phyloP scores from a whole-genome alignment of 2,797 vertebrate genomes.

The Oryzias sinensis region DNA sequence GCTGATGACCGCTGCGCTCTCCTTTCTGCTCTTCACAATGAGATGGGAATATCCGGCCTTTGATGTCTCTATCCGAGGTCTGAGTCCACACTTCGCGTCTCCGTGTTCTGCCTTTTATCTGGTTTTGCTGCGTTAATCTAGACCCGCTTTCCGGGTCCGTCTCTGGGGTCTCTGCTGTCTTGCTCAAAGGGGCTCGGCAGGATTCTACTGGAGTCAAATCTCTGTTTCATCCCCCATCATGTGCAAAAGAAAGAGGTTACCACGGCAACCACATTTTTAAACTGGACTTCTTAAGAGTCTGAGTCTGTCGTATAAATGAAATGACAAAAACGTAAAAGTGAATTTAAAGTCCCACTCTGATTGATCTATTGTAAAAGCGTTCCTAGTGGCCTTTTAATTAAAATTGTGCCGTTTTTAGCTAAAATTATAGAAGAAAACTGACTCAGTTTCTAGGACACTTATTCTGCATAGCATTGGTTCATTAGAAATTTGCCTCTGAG shows the following conservation, averaged over 20 bases:
- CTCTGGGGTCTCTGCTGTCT: constrained; percentile 38
- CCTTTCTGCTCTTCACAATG: constrained; percentile 54
- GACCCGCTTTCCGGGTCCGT: constrained; percentile 44
- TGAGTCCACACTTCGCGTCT: constrained; percentile 63
- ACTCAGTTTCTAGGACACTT: too few species aligned
- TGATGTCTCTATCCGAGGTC: constrained; percentile 66
- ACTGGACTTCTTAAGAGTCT: constrained; percentile 17
- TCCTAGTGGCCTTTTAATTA: too few species aligned
- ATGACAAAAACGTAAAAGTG: neutral
- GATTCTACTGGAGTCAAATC: constrained; percentile 5
- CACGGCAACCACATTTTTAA: constrained; percentile 49
- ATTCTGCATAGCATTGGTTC: too few species aligned
- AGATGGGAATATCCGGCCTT: constrained; percentile 67
- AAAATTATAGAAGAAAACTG: too few species aligned
- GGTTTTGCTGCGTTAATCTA: constrained; percentile 52
- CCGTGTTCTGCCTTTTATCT: constrained; percentile 65
- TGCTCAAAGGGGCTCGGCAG: constrained; percentile 54
- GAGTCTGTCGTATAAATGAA: constrained; percentile 23
- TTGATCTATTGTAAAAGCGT: too few species aligned
- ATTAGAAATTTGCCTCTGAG: too few species aligned
- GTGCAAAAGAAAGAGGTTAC: constrained; percentile 37
- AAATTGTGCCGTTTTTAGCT: too few species aligned
- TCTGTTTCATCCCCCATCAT: constrained; percentile 11
- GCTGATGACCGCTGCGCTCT: constrained; percentile 45
- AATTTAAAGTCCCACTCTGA: too few species aligned